Evolutionary conservation across 1,140 invertebrate genomes (phyloP), one percentile per base, ranked within the genome.

Genomic region (Papilio aristodemus): DNA sequence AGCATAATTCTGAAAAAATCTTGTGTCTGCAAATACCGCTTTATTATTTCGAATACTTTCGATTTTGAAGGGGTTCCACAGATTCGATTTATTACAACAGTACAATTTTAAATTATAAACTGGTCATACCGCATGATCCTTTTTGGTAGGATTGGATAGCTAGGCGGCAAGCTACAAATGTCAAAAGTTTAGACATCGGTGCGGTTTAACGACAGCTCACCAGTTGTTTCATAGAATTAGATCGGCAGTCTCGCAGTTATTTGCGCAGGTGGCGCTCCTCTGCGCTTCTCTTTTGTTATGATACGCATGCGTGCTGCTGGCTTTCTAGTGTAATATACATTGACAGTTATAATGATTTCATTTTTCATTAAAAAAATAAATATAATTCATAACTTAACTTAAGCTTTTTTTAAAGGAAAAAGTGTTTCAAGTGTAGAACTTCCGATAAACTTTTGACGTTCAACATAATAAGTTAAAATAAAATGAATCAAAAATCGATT

Each of bases 401-500:
- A 59, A 64, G 58, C 75, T 79, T 82, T 79, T 79, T 74, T 76
- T 70, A 75, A 71, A 32, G 54, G 67, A 73, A 80, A 78, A 78
- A 72, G 69, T 71, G 68, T 67, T 71, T 43, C 36, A 76, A 75
- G 64, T 73, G 60, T 75, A 66, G 75, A 54, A 50, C 57, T 39
- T 67, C 38, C 7, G 32, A 69, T 43, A 73, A 64, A 60, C 43
- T 17, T 70, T 70, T 43, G 57, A 39, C 76, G 27, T 32, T 32
- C 6, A n/a, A n/a, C 27, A 32, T 76, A 58, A 68, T 73, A 72
- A 76, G 67, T 71, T 75, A 69, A 71, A 75, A 67, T 71, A 73
- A 70, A 79, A 80, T 74, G 64, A 76, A 80, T 66, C 8, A 75
- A 82, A 85, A 84, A 89, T 89, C 85, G 84, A 90, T 88, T 81